Evolutionary conservation across 1,140 invertebrate genomes (phyloP), one percentile per base, ranked within the genome.

Genomic region (Elymnias hypermnestra): DNA sequence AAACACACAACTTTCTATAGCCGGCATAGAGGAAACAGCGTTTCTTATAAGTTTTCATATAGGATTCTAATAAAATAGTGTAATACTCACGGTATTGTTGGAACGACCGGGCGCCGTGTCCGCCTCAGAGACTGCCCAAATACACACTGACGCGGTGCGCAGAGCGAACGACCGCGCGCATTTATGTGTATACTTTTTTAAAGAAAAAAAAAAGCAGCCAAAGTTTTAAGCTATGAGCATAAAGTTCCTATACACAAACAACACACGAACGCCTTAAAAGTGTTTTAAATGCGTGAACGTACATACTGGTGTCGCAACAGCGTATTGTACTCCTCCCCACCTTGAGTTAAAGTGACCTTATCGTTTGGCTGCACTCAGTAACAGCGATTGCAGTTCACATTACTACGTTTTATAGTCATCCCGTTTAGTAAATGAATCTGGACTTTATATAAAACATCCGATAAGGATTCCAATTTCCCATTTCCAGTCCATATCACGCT

Each of bases 281-380:
- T 17, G 29, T 40, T 37, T n/a, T 41, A 52, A 49, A 52, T 44
- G 25, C 29, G 39, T 41, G 46, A 47, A 49, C 42, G 47, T 45
- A 47, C 45, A 39, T 46, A 29, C 39, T 15, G 28, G 56, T 75
- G 66, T 77, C 59, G 67, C 71, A 70, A 75, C 51, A n/a, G 37
- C 33, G 59, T 63, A 64, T 67, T 68, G 57, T 65, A 59, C 56
- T 57, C 48, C 63, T 66, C 75, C 72, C 74, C 71, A 71, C 71
- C 69, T 68, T 67, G 60, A 36, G 45, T 54, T 60, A 57, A 54
- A 62, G 54, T 75, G 75, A 82, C 77, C 78, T 83, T 83, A 83
- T 79, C 78, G 74, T 70, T 57, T 66, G 58, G 64, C 60, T 72
- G 78, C 76, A 76, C 72, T 72, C 67, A 31, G 70, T 57, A 72